Evolutionary conservation across 2,113 vertebrate genomes (phyloP), one percentile per base, ranked within the genome.

Genomic region (Cygnus buccinator): DNA sequence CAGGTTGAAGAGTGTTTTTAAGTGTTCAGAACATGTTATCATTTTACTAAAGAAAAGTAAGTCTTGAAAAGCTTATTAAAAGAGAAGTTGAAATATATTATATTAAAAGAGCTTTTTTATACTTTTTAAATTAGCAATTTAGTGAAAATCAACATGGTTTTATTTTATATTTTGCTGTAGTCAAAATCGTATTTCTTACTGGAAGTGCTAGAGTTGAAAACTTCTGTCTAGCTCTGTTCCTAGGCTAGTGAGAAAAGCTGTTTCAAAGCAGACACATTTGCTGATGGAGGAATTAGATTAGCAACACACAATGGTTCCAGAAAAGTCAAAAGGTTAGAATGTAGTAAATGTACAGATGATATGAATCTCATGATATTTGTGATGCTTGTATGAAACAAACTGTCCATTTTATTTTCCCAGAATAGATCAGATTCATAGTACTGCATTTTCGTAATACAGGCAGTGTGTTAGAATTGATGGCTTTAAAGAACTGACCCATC

Each of bases 401-500:
- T 55, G n/a, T 15, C 33, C 18, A 21, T 39, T 35, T 68, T 22
- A 48, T 65, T 48, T 73, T 81, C 21, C n/a, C 39, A 75, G 28
- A 80, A 90, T 1, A 13, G 1, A 63, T 44, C 15, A 57, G 29
- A 80, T 33, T 77, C 31, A 18, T 11, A 52, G 35, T 6, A 54
- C 16, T 63, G 44, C 18, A 18, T 61, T 82, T 89, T 65, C 5
- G 3, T 63, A 78, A 48, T 43, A 78, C 21, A 41, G 50, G 39
- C 39, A 80, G 14, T 20, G 9, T 73, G 44, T 57, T 81, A 85
- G 62, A 82, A 92, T 8, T 68, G 68, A 84, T 78, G 76, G 52
- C 23, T 92, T 81, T 78, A 39, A 81, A 78, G 73, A 55, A 58
- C 43, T 70, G 77, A 78, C 61, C 48, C 52, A 37, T 89, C 76